phyloP scores from a whole-genome alignment of 1,140 invertebrate species.

The Cyrtorhinus lividipennis region DNA sequence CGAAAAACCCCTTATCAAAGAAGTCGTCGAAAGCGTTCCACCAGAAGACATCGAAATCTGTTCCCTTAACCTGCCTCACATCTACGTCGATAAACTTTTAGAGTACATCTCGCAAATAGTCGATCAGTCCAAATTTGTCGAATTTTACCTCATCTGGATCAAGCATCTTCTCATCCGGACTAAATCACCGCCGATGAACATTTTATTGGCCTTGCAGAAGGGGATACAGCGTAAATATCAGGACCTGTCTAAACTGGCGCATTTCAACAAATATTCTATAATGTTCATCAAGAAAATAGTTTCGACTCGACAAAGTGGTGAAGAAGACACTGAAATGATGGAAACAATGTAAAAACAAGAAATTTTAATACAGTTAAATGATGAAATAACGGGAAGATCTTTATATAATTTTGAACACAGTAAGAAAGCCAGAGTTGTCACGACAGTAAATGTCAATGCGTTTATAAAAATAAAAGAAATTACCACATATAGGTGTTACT shows the following conservation, averaged over 20 bases:
- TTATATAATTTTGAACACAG: too few relatives aligned
- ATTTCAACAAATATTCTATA: conserved; percentile 66
- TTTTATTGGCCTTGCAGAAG: conserved; percentile 61
- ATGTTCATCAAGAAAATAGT: conserved; percentile 31
- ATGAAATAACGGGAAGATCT: too few relatives aligned
- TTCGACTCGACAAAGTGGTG: background rate
- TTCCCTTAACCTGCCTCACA: conserved; percentile 45
- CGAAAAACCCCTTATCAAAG: conserved; percentile 56
- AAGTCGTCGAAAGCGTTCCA: conserved; percentile 75
- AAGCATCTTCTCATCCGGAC: conserved; percentile 46
- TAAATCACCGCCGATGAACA: conserved; percentile 37
- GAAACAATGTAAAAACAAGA: too few relatives aligned
- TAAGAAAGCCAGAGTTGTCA: too few relatives aligned
- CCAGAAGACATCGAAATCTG: conserved; percentile 54
- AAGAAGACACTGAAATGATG: background rate
- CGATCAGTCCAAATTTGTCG: conserved; percentile 62
- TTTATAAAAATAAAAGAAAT: too few relatives aligned
- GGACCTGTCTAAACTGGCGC: conserved; percentile 72
- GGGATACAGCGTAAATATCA: conserved; percentile 63
- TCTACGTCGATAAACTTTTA: conserved; percentile 62
- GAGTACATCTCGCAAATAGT: conserved; percentile 51
- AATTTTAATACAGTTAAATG: too few relatives aligned
- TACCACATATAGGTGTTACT: too few relatives aligned
- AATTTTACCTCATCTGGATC: conserved; percentile 78
- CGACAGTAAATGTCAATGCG: too few relatives aligned